Evolutionary conservation across 2,797 vertebrate species (phyloP).

Genomic region (Odontamblyopus lacepedii): DNA sequence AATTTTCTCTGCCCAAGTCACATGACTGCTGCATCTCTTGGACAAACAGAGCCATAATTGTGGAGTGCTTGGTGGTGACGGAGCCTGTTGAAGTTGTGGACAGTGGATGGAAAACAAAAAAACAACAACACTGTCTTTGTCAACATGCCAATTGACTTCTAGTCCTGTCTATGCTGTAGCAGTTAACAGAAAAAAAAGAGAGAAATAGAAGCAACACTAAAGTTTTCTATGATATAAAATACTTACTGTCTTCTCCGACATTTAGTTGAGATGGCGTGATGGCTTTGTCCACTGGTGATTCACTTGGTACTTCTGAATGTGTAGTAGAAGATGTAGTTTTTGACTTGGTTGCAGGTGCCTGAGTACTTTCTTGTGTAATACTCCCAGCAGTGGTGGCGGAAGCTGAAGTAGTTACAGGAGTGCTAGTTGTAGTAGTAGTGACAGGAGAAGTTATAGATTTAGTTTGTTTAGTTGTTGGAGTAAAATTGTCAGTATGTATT

Average conservation of each 20-base stretch:
- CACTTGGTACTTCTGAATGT: neutral
- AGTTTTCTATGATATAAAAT: constrained; percentile 10
- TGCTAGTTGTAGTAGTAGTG: neutral
- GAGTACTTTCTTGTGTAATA: neutral
- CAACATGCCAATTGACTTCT: constrained; percentile 52
- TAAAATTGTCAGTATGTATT: neutral
- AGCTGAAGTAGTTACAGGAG: neutral
- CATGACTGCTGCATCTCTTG: constrained; percentile 56
- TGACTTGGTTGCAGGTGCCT: neutral
- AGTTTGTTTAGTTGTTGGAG: constrained; percentile 4
- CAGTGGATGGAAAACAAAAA: constrained; percentile 49
- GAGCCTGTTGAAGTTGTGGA: constrained; percentile 51
- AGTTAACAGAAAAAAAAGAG: constrained; percentile 23
- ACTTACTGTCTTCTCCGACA: constrained; percentile 64
- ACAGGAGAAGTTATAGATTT: neutral
- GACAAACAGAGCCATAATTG: constrained; percentile 66
- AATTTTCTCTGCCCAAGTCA: constrained; percentile 44
- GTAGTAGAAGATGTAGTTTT: neutral
- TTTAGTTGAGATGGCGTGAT: constrained; percentile 64
- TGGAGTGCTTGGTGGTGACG: constrained; percentile 66
- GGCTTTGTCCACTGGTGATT: neutral
- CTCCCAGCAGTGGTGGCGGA: constrained; percentile 10
- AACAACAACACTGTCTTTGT: constrained; percentile 62
- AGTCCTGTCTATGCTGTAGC: constrained; percentile 40
- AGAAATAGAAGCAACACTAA: constrained; percentile 19